Base-by-base conservation (phyloP, 2,113 vertebrate genomes). In the Archilochus colubris region DNA sequence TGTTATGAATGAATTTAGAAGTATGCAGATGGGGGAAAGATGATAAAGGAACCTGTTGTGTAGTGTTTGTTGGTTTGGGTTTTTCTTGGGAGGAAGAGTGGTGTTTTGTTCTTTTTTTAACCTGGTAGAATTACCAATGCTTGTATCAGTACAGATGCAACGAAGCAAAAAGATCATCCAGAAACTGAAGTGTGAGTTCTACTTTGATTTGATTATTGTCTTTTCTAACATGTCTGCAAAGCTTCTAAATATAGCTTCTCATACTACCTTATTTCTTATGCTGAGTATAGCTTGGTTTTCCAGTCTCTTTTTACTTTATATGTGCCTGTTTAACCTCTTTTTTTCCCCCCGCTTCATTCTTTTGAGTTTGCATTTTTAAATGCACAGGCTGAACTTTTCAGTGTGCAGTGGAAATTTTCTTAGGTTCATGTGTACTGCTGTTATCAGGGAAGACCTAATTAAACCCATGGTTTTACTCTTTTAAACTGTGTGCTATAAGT, bases 21-120 rank as follows among this genome's bases (percentile, higher is more conserved):
- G 40, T 58, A 31, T 1, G 2, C 36, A 44, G 22, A 15, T 0
- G 1, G 46, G 48, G 24, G 25, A 73, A 74, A 30, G 53, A 74
- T 25, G 14, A 46, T 78, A 38, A 76, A 63, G 14, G 20, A 72
- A 23, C 30, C 27, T 51, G 27, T 40, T 22, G 3, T 73, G 10
- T 63, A 38, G 6, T 66, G 43, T 80, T 44, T 40, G 25, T 28
- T 57, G 4, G 7, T 48, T 63, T 38, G 22, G 4, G 19, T 0
- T 14, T 25, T 9, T 10, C 15, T 54, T 14, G 14, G 53, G 5
- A 23, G 50, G 22, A 19, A 46, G 46, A 19, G 46, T 12, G 40
- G 40, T 40, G 40, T 40, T 40, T 40, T 40, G 40, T 40, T 40
- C 15, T 51, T 40, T 40, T 40, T 40, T 40, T 40, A 40, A 40